phyloP scores from a whole-genome alignment of 2,888 invertebrate genomes.

The Tachina lurida region DNA sequence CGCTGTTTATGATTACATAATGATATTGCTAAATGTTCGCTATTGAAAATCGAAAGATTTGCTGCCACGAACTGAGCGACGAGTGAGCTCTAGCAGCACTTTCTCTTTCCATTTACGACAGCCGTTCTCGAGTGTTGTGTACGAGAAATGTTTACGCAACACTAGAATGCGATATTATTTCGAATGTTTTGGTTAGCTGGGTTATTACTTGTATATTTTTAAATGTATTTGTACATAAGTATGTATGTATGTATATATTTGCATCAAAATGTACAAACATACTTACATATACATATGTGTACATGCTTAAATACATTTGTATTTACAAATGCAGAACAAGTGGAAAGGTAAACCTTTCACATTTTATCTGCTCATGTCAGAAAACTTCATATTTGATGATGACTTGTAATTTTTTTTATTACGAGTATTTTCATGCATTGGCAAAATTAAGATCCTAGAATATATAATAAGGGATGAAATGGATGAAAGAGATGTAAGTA shows the following conservation, averaged over 20 bases:
- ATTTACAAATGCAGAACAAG: slow-evolving; percentile 3
- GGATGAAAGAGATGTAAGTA: neutral
- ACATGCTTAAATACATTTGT: neutral
- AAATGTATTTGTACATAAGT: no score
- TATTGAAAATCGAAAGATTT: no score
- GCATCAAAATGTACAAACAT: neutral
- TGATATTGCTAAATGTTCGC: no score
- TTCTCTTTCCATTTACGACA: no score
- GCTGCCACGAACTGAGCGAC: no score
- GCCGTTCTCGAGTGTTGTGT: no score
- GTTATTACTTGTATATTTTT: no score
- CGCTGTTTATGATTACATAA: no score
- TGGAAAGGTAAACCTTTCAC: slow-evolving; percentile 28
- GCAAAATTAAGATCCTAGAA: neutral
- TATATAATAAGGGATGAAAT: neutral
- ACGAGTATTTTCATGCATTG: slow-evolving; percentile 13
- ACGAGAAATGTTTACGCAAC: no score
- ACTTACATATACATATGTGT: neutral
- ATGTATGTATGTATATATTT: neutral
- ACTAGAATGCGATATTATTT: no score
- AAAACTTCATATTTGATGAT: neutral
- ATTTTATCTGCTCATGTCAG: neutral
- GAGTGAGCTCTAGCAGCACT: no score
- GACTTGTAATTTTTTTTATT: neutral
- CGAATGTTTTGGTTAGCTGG: no score